These are phyloP conservation scores for Apteryx mantelli DNA, from an alignment of 2,113 vertebrate species.

Conservation along the genomic window DNA sequence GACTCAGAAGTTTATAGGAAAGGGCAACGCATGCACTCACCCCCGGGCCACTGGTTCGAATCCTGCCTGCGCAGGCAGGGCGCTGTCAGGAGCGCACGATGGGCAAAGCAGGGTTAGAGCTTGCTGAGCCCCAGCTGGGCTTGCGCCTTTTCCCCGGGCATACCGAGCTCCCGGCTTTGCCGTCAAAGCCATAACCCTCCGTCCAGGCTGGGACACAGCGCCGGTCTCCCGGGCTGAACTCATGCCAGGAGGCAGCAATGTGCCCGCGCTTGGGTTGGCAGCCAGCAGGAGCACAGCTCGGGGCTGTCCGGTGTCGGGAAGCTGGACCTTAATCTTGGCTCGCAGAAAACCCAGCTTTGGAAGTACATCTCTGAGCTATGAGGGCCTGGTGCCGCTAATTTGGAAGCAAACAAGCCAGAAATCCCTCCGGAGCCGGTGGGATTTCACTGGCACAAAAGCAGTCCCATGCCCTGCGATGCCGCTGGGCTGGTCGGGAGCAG, in stretches of 20 bases:
- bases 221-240: not conserved
- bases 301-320: not conserved
- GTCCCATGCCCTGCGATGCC: not conserved
- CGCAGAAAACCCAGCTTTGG: not conserved
- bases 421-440: not conserved
- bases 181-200: accelerated
- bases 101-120: not conserved
- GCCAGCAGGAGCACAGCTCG: not conserved
- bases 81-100: not conserved
- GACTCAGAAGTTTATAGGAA: constrained; percentile 24
- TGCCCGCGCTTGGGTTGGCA: not conserved
- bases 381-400: not conserved
- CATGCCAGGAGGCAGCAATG: not conserved
- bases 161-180: not conserved
- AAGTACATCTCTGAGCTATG: not conserved
- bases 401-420: not conserved
- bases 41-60: not conserved
- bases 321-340: not conserved
- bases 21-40: not conserved
- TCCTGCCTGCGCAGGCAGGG: not conserved
- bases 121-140: too few species aligned
- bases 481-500: not conserved
- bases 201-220: not conserved
- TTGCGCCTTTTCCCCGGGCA: not conserved
- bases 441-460: not conserved